Evolutionary conservation across 2,797 vertebrate species (phyloP).

Genomic region (Sciaenops ocellatus): DNA sequence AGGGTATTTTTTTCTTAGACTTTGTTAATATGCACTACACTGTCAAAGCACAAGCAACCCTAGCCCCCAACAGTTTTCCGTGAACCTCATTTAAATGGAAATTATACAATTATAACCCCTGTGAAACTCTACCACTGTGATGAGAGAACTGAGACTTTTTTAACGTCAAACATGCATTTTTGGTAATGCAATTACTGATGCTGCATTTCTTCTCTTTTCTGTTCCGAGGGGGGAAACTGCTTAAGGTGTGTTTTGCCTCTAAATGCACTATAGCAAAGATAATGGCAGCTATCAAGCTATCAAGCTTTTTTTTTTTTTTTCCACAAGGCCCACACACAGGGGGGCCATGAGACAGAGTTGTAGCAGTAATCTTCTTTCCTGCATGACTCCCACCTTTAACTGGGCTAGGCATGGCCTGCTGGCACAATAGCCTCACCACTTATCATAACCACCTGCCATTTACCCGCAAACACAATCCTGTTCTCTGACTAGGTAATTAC

Average conservation of each 20-base stretch:
- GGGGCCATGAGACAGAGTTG: slow-evolving; percentile 59
- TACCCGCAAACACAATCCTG: slow-evolving; percentile 76
- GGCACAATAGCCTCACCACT: slow-evolving; percentile 74
- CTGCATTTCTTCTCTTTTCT: slow-evolving; percentile 53
- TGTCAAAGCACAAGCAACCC: slow-evolving; percentile 59
- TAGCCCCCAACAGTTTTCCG: slow-evolving; percentile 60
- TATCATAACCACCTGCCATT: slow-evolving; percentile 81
- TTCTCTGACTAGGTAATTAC: slow-evolving; percentile 79
- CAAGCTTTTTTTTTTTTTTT: slow-evolving; percentile 34
- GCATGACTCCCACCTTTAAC: slow-evolving; percentile 74
- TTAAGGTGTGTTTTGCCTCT: slow-evolving; percentile 64
- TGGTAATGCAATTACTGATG: slow-evolving; percentile 62
- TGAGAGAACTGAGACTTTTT: slow-evolving; percentile 59
- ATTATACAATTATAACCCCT: slow-evolving; percentile 75
- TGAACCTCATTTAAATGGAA: slow-evolving; percentile 80
- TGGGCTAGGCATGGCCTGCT: slow-evolving; percentile 64
- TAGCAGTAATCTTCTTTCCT: slow-evolving; percentile 78
- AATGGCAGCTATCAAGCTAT: slow-evolving; percentile 71
- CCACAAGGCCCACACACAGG: slow-evolving; percentile 41
- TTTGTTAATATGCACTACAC: slow-evolving; percentile 57
- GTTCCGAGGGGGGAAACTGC: slow-evolving; percentile 30
- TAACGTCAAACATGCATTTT: slow-evolving; percentile 61
- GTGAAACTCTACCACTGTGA: slow-evolving; percentile 68
- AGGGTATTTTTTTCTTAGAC: slow-evolving; percentile 5
- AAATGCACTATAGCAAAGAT: slow-evolving; percentile 64